Percentiles rank a stretch among this genome's conserved stretches.
phyloP scores from a whole-genome alignment of 2,888 invertebrate genomes.

The Sesia bembeciformis region DNA sequence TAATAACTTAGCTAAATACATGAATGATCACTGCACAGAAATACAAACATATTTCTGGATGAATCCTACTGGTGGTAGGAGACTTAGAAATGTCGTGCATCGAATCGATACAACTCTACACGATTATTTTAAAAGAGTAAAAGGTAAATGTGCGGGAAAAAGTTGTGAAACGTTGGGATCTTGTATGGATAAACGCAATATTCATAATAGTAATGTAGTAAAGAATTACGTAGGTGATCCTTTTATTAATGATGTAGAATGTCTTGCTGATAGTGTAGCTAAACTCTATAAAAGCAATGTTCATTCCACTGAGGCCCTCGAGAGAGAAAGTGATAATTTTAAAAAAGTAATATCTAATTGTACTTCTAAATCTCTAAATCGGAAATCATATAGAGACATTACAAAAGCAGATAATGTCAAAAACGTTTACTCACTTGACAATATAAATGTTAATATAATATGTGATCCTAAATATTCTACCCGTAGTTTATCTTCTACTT shows the following conservation, averaged over 20 bases:
- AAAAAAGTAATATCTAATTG: constrained; percentile 19
- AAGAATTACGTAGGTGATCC: neutral
- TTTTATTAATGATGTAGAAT: constrained; percentile 5
- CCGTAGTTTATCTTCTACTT: neutral
- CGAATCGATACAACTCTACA: constrained; percentile 37
- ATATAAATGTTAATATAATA: constrained; percentile 48
- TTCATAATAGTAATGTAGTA: constrained; percentile 4
- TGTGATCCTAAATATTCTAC: constrained; percentile 17
- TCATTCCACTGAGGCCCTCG: neutral
- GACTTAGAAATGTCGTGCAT: constrained; percentile 39
- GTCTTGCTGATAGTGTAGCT: constrained; percentile 22
- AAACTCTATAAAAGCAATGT: constrained; percentile 6
- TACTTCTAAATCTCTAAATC: constrained; percentile 3
- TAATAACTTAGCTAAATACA: constrained; percentile 42
- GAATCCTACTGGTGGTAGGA: constrained; percentile 50
- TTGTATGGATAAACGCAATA: constrained; percentile 34
- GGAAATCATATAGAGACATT: constrained; percentile 1
- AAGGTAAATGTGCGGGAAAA: constrained; percentile 44
- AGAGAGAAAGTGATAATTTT: constrained; percentile 8
- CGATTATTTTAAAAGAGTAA: constrained; percentile 48
- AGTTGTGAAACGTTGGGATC: constrained; percentile 37
- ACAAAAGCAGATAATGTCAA: constrained; percentile 7
- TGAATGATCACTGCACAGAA: constrained; percentile 53
- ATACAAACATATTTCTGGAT: constrained; percentile 54
- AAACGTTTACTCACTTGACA: constrained; percentile 40